phyloP scores from a whole-genome alignment of 1,140 invertebrate genomes.

The Grapholita molesta region DNA sequence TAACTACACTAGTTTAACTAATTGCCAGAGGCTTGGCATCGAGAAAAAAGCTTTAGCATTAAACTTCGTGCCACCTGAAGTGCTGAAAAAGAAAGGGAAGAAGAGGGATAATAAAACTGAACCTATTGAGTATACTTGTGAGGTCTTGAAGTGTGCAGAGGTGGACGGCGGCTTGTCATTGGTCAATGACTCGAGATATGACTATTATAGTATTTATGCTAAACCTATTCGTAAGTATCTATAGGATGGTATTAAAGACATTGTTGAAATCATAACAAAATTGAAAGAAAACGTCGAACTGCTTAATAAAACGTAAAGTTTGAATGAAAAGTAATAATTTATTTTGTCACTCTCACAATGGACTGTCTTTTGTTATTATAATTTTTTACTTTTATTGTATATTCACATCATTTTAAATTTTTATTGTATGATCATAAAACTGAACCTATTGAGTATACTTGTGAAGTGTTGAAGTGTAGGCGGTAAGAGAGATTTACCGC shows the following conservation, averaged over 20 bases:
- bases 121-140: constrained; percentile 66
- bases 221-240: constrained; percentile 74
- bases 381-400: too few species aligned
- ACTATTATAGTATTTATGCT: constrained; percentile 80
- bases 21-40: constrained; percentile 78
- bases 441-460: too few species aligned
- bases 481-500: too few species aligned
- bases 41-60: constrained; percentile 81
- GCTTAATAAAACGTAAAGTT: too few species aligned
- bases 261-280: too few species aligned
- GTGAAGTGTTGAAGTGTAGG: too few species aligned
- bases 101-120: constrained; percentile 29
- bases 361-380: too few species aligned
- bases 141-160: constrained; percentile 81
- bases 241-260: neutral
- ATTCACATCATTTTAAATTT: too few species aligned
- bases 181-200: constrained; percentile 74
- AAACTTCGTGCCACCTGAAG: constrained; percentile 77
- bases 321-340: too few species aligned
- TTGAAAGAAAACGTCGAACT: too few species aligned
- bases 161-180: constrained; percentile 73
- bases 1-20: constrained; percentile 56
- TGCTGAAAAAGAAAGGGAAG: constrained; percentile 25
- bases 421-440: too few species aligned
- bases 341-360: too few species aligned